A percentile compares a stretch with the other conserved stretches of the same genome.
Evolutionary conservation across 2,113 vertebrate species (phyloP).

Genomic region (Triplophysa siluroides): DNA sequence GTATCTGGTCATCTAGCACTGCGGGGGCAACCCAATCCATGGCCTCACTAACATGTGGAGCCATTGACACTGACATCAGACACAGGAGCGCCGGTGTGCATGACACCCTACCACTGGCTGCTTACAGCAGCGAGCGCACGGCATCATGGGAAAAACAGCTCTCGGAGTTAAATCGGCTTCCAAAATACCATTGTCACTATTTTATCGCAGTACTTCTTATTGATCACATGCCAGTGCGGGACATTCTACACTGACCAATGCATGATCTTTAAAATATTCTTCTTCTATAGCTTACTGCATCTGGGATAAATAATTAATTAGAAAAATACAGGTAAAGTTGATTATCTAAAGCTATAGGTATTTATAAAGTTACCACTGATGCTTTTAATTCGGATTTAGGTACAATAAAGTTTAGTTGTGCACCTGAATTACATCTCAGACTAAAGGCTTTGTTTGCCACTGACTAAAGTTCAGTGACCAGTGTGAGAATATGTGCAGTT

Average conservation of each 20-base stretch:
- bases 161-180: neutral
- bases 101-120: constrained; percentile 6
- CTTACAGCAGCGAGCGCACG: neutral
- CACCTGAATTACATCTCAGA: neutral
- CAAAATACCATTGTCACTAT: neutral
- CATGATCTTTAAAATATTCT: neutral
- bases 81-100: constrained; percentile 41
- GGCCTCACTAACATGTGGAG: constrained; percentile 38
- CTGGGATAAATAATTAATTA: neutral
- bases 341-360: too few relatives aligned
- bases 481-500: neutral
- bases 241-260: neutral
- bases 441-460: neutral
- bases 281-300: neutral
- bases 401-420: neutral
- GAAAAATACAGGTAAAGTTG: neutral
- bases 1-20: constrained; percentile 61
- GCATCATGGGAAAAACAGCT: neutral
- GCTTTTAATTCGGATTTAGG: neutral
- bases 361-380: too few relatives aligned
- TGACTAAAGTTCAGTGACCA: neutral
- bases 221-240: neutral
- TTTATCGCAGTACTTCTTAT: neutral
- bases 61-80: constrained; percentile 45
- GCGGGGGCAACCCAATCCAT: constrained; percentile 55